Base-by-base conservation (phyloP, 1,140 invertebrate genomes). In the Palaemon carinicauda region DNA sequence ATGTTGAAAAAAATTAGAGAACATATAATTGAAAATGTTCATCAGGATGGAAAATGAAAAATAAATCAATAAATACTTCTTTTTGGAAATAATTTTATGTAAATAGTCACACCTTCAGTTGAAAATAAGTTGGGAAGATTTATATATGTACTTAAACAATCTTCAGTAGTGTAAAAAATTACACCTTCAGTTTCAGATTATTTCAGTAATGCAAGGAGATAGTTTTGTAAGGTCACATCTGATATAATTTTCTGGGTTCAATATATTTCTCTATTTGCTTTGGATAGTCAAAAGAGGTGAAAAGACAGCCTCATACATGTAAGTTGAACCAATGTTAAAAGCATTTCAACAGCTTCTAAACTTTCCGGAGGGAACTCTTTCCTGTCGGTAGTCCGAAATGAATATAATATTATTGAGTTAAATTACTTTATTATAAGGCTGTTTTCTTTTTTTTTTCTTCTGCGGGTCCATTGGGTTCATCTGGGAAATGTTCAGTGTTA, bases 211-310 rank as follows among this genome's bases (percentile, higher is more conserved):
- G 51, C 24, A 12, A 54, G 24, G 50, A 52, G n/a, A 80, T 53
- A 80, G 53, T 24, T 53, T 80, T 54, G 53, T 56, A 80, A 56
- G 53, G 14, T 7, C 24, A 73, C 78, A 80, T 54, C 52, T 56
- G 79, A 80, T 60, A 31, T 56, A 69, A 80, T 80, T 80, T 80
- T 80, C 79, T 60, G 53, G 41, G n/a, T 82, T n/a, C 60, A 82
- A 50, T 82, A 56, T 82, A 52, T 82, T 71, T 73, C 60, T 71
- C n/a, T 73, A 19, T 71, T 73, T 71, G 60, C 51, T 80, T 56
- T 21, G 15, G 53, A 80, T 24, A 52, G 52, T 80, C 52, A 60
- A 73, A 73, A 69, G 56, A 51, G 80, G 56, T 24, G 51, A 82
- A 82, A 82, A 71, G 4, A 31, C 80, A 15, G 60, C 80, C 19